Evolutionary conservation across 2,797 vertebrate genomes (phyloP), one percentile per base, ranked within the genome.

Genomic region (Cirrhinus mrigala): DNA sequence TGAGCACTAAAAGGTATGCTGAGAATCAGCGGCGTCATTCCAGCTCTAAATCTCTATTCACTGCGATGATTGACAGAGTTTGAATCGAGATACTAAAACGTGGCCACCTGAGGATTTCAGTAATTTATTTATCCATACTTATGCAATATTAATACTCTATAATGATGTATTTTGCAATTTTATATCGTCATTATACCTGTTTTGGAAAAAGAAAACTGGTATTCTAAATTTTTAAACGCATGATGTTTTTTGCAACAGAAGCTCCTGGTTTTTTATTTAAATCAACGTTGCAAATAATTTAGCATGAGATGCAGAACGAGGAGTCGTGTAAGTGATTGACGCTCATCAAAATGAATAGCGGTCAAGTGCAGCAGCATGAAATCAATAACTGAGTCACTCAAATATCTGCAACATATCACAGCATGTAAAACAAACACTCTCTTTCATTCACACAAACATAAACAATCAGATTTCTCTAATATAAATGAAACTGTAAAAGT

Each of bases 41-140:
- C 48, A 56, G 33, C 80, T 78, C 37, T 64, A 22, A 79, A 48
- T 66, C 60, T 48, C 77, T 29, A 33, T 50, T 50, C 58, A 50
- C 5, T 14, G 58, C 10, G 1, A 22, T 64, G 77, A 79, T 0
- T 48, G 58, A 48, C 77, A 77, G 58, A 66, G 62, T 66, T 66
- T 66, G 15, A 66, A 66, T 9, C 7, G 3, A 8, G 7, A 33
- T 33, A 18, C 15, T 44, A 44, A 44, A 74, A 29, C 15, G 27
- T 18, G 27, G 62, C 62, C 62, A 74, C 54, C 54, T 33, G 56
- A 33, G 56, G 10, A n/a, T 24, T 75, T 20, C 8, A 12, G 20
- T 11, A 0, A 52, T 64, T 50, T 60, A 64, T 37, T 83, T 4
- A 52, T 60, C n/a, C 44, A 15, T 48, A 33, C 56, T 37, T 52